Evolutionary conservation across 2,888 invertebrate genomes (phyloP).

Genomic region (Drosophila ochracea): DNA sequence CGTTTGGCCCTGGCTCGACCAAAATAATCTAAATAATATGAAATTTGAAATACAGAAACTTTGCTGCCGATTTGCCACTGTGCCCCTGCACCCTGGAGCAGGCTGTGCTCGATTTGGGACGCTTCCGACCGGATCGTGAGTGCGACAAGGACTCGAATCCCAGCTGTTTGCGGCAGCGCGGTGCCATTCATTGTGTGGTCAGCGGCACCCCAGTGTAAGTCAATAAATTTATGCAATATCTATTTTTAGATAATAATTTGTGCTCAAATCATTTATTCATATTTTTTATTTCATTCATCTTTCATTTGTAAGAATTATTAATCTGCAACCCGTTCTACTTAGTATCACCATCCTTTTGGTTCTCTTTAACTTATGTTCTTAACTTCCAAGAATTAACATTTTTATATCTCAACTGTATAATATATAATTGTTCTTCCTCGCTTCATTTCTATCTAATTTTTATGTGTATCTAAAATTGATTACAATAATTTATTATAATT

Average conservation of each 20-base stretch:
- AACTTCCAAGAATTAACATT: background rate
- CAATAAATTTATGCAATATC: background rate
- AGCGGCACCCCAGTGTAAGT: slow-evolving; percentile 95
- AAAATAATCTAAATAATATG: slow-evolving; percentile 29
- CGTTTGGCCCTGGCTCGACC: background rate
- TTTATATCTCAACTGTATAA: no score
- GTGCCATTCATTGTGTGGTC: slow-evolving; percentile 96
- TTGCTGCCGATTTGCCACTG: slow-evolving; percentile 92
- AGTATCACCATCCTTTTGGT: background rate
- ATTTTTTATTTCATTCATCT: background rate
- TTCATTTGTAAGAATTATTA: background rate
- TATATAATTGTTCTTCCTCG: background rate
- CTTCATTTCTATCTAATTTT: background rate
- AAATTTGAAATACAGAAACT: slow-evolving; percentile 88
- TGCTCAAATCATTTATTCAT: background rate
- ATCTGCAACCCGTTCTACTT: background rate
- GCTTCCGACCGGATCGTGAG: slow-evolving; percentile 94
- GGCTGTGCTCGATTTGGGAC: slow-evolving; percentile 95
- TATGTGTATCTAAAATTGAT: background rate
- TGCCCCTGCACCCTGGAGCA: slow-evolving; percentile 97
- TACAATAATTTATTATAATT: background rate
- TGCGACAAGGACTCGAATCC: slow-evolving; percentile 97
- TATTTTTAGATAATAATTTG: background rate
- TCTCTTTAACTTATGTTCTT: background rate
- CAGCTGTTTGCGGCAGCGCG: slow-evolving; percentile 94